These are phyloP conservation scores for Anguilla megastoma DNA, from an alignment of 2,797 vertebrate genomes.

Conservation along the genomic window DNA sequence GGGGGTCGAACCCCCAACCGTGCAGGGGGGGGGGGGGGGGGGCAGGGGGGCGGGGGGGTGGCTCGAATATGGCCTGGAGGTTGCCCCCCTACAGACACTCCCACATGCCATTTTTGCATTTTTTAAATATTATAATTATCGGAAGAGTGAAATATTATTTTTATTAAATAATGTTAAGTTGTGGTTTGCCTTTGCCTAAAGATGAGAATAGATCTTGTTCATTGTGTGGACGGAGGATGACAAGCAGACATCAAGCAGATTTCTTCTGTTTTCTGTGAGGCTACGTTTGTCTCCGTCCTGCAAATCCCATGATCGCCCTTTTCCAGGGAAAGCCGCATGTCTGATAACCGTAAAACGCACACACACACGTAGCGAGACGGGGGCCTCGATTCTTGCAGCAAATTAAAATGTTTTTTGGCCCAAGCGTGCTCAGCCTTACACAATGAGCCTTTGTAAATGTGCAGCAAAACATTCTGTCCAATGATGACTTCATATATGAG, in stretches of 20 bases:
- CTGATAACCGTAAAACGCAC: neutral
- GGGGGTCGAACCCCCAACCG: too few species aligned
- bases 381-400: neutral
- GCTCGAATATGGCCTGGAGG: too few species aligned
- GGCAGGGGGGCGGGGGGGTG: too few species aligned
- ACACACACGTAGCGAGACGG: neutral
- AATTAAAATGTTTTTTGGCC: neutral
- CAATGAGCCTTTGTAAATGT: neutral
- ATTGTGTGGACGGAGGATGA: neutral
- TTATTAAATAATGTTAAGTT: neutral
- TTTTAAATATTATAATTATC: too few species aligned
- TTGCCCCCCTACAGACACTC: too few species aligned
- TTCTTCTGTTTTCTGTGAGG: neutral
- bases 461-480: neutral
- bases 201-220: neutral
- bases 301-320: neutral
- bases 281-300: neutral
- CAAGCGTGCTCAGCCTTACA: neutral
- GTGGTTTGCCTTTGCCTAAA: neutral
- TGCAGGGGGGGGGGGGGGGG: too few species aligned
- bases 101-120: too few species aligned
- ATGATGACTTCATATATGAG: constrained; percentile 4
- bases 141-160: too few species aligned
- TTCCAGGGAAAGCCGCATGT: neutral
- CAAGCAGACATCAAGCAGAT: neutral